These are phyloP conservation scores for Nephrotoma guestfalica DNA, from an alignment of 2,888 invertebrate species.

Conservation along the genomic window DNA sequence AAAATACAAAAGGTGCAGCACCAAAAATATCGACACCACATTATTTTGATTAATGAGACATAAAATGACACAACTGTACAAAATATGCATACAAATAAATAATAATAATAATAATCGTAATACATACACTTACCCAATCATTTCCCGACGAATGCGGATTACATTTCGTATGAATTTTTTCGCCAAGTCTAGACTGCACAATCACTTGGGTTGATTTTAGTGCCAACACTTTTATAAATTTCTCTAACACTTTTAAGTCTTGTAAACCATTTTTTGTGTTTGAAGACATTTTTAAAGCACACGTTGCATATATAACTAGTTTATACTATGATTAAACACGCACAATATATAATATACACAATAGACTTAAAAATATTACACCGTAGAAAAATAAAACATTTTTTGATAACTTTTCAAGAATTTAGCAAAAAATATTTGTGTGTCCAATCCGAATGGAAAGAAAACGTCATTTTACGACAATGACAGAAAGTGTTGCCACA, in stretches of 20 bases:
- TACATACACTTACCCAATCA: slow-evolving; percentile 54
- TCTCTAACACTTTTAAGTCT: slow-evolving; percentile 70
- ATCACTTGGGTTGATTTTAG: slow-evolving; percentile 82
- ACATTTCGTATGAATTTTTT: slow-evolving; percentile 66
- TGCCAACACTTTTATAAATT: slow-evolving; percentile 77
- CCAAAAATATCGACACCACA: background rate
- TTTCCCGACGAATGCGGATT: slow-evolving; percentile 56
- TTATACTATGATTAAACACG: background rate
- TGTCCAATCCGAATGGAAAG: background rate
- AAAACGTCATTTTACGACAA: background rate
- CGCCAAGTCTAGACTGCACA: slow-evolving; percentile 80
- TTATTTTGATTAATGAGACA: background rate
- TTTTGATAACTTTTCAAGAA: background rate
- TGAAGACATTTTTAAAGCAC: background rate
- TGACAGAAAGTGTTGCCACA: background rate
- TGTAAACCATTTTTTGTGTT: background rate
- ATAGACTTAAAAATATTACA: background rate
- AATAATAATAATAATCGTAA: background rate
- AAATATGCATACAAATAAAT: background rate
- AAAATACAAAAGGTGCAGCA: background rate
- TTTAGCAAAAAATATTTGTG: background rate
- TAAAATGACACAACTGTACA: background rate
- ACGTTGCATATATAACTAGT: background rate
- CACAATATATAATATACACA: background rate
- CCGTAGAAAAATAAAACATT: background rate